Evolutionary conservation across 2,113 vertebrate genomes (phyloP).

Genomic region (Seriola dumerili): DNA sequence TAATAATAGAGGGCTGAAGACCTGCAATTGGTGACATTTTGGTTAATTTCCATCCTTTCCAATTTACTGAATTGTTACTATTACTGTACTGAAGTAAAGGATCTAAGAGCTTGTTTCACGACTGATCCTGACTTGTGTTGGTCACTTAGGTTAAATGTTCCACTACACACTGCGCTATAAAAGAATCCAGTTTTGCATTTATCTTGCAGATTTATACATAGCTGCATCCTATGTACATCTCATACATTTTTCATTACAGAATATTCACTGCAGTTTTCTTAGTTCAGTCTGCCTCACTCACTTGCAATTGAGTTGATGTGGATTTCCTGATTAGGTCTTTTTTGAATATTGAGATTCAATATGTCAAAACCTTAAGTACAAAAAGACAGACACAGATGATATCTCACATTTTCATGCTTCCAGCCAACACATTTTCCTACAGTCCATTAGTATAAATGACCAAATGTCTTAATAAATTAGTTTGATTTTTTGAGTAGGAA

Average conservation of each 20-base stretch:
- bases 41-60: no score
- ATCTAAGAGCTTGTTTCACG: neutral
- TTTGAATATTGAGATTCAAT: constrained; percentile 28
- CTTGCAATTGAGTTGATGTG: constrained; percentile 8
- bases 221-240: neutral
- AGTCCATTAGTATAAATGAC: constrained; percentile 3
- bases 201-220: neutral
- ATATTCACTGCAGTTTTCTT: constrained; percentile 3
- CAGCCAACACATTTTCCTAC: neutral
- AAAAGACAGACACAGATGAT: constrained; percentile 21
- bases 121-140: neutral
- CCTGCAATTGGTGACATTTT: no score
- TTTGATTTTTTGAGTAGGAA: constrained; percentile 3
- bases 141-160: no score
- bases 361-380: constrained; percentile 1
- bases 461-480: constrained; percentile 17
- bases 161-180: no score
- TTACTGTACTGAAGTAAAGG: no score
- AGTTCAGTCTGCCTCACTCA: neutral
- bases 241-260: neutral
- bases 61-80: no score
- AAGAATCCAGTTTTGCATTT: neutral
- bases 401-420: neutral
- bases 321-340: constrained; percentile 26
- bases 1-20: no score